These are phyloP conservation scores for Parus major DNA, from an alignment of 2,113 vertebrate genomes.

Conservation along the genomic window DNA sequence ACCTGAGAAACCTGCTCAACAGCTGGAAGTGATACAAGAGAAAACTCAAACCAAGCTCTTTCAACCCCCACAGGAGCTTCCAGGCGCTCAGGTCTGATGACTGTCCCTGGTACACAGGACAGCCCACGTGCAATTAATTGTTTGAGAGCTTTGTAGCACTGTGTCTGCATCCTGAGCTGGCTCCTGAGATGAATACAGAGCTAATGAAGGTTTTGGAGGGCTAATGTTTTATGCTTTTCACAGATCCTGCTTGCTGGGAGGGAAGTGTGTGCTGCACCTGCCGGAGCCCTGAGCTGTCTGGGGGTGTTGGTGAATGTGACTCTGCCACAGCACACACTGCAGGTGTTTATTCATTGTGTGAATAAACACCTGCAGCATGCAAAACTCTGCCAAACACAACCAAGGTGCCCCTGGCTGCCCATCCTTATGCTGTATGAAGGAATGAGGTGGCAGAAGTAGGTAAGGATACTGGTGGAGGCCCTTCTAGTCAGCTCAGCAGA, in stretches of 20 bases:
- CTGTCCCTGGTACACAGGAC: neutral
- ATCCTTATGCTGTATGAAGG: neutral
- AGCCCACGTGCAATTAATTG: neutral
- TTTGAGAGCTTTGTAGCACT: neutral
- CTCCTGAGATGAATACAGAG: neutral
- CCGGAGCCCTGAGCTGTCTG: neutral
- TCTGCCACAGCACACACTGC: neutral
- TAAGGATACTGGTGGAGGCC: neutral
- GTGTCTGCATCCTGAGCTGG: neutral
- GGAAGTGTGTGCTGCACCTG: neutral
- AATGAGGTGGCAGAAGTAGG: neutral
- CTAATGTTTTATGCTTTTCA: neutral
- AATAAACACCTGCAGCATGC: neutral
- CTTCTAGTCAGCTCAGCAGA: neutral
- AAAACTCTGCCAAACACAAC: neutral
- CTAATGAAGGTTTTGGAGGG: neutral
- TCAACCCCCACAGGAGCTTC: rapidly evolving
- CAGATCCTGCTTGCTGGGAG: neutral
- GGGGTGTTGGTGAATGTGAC: rapidly evolving
- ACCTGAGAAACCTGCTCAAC: neutral
- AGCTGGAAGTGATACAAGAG: neutral
- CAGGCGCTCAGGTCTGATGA: neutral
- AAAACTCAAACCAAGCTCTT: neutral
- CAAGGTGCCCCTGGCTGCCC: neutral
- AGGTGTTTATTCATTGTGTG: too few species aligned